Percentiles rank a stretch among this genome's conserved stretches.
These are phyloP conservation scores for Apostichopus parvimensis DNA, from an alignment of 35 echinoderm and acorn worm genomes.

Conservation along the genomic window DNA sequence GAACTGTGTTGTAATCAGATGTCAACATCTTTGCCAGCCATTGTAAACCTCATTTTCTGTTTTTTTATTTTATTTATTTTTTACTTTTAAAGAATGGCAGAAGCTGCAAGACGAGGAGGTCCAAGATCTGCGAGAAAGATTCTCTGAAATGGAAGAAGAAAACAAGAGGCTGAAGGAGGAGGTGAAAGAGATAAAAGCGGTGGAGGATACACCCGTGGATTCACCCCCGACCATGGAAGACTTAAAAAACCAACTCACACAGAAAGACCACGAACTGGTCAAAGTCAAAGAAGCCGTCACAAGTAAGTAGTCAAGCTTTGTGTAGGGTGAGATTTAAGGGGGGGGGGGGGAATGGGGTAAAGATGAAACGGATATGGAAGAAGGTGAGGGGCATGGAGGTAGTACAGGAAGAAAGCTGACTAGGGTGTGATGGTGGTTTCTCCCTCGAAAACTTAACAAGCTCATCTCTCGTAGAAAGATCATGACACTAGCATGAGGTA, in stretches of 20 bases:
- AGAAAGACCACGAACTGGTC: slow-evolving; percentile 89
- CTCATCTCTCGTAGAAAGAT: too few relatives aligned
- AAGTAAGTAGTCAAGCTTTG: slow-evolving; percentile 49
- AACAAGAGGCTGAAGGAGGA: slow-evolving; percentile 82
- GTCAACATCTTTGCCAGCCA: too few relatives aligned
- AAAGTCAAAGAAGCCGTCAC: slow-evolving; percentile 91
- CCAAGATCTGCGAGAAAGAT: slow-evolving; percentile 64
- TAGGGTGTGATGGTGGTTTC: too few relatives aligned
- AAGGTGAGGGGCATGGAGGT: too few relatives aligned
- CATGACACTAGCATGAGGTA: too few relatives aligned
- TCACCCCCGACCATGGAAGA: slow-evolving; percentile 61
- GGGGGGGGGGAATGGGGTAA: too few relatives aligned
- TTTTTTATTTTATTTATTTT: too few relatives aligned
- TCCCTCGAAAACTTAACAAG: too few relatives aligned
- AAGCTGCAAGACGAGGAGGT: slow-evolving; percentile 78
- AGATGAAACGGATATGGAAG: too few relatives aligned
- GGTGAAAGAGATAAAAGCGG: slow-evolving; percentile 75
- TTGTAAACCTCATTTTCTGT: too few relatives aligned
- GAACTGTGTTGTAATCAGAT: too few relatives aligned
- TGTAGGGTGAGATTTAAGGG: background rate
- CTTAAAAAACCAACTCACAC: slow-evolving; percentile 83
- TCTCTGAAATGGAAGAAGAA: slow-evolving; percentile 63
- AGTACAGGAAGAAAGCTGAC: too few relatives aligned
- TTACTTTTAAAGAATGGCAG: slow-evolving; percentile 76
- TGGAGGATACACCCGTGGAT: slow-evolving; percentile 63